Conservation (phyloP, 1,140 invertebrate genomes). For the Leptinotarsa defecta region DNA sequence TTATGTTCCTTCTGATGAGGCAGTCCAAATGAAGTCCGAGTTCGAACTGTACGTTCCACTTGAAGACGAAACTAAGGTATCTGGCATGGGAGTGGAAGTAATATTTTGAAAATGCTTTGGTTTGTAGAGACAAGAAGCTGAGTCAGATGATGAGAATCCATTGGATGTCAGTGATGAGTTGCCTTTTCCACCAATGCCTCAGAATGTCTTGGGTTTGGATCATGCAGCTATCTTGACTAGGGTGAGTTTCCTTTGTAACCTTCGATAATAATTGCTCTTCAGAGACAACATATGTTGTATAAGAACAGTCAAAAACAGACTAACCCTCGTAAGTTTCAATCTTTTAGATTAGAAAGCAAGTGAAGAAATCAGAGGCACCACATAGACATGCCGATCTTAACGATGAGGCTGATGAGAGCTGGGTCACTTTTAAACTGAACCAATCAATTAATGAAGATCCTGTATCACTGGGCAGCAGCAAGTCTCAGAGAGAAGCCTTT, state of each 20-base stretch:
- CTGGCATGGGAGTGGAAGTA: neutral
- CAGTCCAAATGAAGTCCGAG: slow-evolving; percentile 56
- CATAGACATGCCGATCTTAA: slow-evolving; percentile 25
- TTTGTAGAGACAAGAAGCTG: slow-evolving; percentile 58
- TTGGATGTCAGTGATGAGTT: slow-evolving; percentile 49
- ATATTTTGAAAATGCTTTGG: slow-evolving; percentile 2
- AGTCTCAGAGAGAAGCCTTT: slow-evolving; percentile 44
- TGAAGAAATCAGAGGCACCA: slow-evolving; percentile 38
- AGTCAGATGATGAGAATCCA: slow-evolving; percentile 53
- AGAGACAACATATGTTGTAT: too few relatives aligned
- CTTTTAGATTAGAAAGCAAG: slow-evolving; percentile 35
- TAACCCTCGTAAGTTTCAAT: neutral
- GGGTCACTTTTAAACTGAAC: slow-evolving; percentile 15
- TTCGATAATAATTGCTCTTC: too few relatives aligned
- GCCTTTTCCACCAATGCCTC: slow-evolving; percentile 65
- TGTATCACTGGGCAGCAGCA: slow-evolving; percentile 30
- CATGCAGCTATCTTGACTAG: slow-evolving; percentile 65
- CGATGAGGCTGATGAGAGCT: neutral
- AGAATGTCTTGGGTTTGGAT: slow-evolving; percentile 73
- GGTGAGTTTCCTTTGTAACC: slow-evolving; percentile 30
- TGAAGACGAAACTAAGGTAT: slow-evolving; percentile 57
- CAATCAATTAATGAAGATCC: slow-evolving; percentile 32
- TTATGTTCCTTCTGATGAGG: slow-evolving; percentile 58
- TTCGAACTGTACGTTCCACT: slow-evolving; percentile 58
- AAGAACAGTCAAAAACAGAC: too few relatives aligned